These are phyloP conservation scores for Eristalis intricaria DNA, from an alignment of 2,888 invertebrate species.

Conservation along the genomic window DNA sequence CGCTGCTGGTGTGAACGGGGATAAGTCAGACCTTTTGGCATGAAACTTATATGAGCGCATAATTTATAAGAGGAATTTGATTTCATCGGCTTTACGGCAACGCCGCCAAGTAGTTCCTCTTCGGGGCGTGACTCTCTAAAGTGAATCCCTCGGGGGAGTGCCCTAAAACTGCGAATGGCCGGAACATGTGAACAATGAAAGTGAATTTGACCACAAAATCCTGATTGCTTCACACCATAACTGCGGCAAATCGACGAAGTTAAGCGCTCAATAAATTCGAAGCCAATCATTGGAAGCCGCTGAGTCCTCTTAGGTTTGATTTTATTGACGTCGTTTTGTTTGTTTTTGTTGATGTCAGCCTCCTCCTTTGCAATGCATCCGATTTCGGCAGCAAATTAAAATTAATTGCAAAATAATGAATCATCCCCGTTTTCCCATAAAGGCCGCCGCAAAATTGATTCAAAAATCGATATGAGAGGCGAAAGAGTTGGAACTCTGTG, in stretches of 20 bases:
- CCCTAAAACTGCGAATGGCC: background rate
- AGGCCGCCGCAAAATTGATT: background rate
- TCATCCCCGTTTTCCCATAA: background rate
- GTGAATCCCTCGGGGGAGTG: background rate
- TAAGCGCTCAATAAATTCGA: background rate
- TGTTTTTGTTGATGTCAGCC: background rate
- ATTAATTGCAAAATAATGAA: background rate
- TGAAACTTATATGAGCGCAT: constrained; percentile 3
- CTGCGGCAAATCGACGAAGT: background rate
- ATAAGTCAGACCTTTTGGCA: constrained; percentile 12
- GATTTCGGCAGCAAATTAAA: background rate
- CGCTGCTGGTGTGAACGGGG: background rate
- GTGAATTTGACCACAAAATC: background rate
- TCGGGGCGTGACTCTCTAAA: background rate
- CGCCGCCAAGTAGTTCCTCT: background rate
- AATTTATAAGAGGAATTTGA: constrained; percentile 16
- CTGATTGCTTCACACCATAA: background rate
- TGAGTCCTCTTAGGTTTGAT: background rate
- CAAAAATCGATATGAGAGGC: background rate
- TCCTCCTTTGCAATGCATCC: background rate
- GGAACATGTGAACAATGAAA: background rate
- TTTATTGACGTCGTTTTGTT: background rate
- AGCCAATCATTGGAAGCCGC: background rate
- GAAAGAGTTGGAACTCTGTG: background rate
- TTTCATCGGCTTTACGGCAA: constrained; percentile 8